Evolutionary conservation across 2,113 vertebrate species (phyloP).

Genomic region (Oreochromis aureus): DNA sequence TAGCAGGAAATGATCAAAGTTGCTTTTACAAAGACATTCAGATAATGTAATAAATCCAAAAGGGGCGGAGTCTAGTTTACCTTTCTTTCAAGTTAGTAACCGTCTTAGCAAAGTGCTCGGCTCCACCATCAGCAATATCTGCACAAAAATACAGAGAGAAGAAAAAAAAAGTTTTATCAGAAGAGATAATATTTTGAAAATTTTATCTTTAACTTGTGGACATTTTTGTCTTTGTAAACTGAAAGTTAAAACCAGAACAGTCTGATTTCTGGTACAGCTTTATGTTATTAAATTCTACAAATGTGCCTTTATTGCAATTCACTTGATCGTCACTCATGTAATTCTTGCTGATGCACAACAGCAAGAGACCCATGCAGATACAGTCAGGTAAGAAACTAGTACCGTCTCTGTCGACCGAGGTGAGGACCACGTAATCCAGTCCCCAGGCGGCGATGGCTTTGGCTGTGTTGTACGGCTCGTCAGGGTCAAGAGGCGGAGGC

Average conservation of each 20-base stretch:
- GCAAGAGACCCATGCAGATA: neutral
- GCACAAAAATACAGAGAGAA: neutral
- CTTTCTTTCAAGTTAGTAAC: slow-evolving; percentile 87
- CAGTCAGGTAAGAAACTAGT: neutral
- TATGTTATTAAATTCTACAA: neutral
- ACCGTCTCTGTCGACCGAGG: slow-evolving; percentile 97
- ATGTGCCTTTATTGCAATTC: neutral
- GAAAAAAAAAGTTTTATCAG: neutral
- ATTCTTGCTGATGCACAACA: neutral
- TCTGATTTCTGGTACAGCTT: neutral
- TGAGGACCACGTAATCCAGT: slow-evolving; percentile 97
- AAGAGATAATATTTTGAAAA: neutral
- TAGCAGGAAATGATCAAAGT: slow-evolving; percentile 23
- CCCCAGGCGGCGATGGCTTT: slow-evolving; percentile 90
- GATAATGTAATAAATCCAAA: neutral
- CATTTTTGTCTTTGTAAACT: neutral
- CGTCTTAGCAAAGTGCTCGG: slow-evolving; percentile 88
- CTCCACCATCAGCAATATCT: slow-evolving; percentile 92
- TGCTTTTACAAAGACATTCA: neutral
- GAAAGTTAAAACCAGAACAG: neutral
- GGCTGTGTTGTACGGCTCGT: slow-evolving; percentile 89
- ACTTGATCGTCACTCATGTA: neutral
- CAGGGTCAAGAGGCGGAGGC: slow-evolving; percentile 82
- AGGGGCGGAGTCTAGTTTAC: slow-evolving; percentile 52
- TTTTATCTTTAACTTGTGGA: neutral